Conservation (phyloP, 1,140 invertebrate species). For the Dinothrombium tinctorium region DNA sequence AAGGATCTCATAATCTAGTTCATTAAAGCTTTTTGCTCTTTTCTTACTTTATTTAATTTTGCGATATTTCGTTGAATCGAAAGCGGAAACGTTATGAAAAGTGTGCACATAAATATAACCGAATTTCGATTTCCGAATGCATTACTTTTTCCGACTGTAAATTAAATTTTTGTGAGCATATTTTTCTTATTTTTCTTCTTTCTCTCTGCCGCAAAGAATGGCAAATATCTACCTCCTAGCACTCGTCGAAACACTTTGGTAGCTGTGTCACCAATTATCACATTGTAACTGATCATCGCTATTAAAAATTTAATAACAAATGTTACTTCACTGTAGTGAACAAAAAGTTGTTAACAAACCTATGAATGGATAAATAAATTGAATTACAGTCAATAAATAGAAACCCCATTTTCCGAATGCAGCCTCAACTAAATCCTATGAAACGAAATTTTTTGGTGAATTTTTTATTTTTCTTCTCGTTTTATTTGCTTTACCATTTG, state of each 20-base stretch:
- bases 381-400: slow-evolving; percentile 45
- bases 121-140: slow-evolving; percentile 42
- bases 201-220: neutral
- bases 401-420: slow-evolving; percentile 57
- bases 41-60: slow-evolving; percentile 38
- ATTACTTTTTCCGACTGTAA: slow-evolving; percentile 25
- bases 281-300: slow-evolving; percentile 78
- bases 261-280: slow-evolving; percentile 66
- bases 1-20: neutral
- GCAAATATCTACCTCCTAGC: slow-evolving; percentile 18
- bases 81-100: slow-evolving; percentile 50
- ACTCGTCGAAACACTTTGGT: slow-evolving; percentile 50
- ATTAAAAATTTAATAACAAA: slow-evolving; percentile 24
- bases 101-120: slow-evolving; percentile 45
- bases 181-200: neutral
- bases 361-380: slow-evolving; percentile 65
- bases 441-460: neutral
- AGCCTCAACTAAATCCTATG: slow-evolving; percentile 44
- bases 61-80: slow-evolving; percentile 58
- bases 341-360: slow-evolving; percentile 28
- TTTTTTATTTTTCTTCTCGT: neutral
- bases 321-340: neutral
- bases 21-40: neutral
- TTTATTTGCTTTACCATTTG: too few species aligned
- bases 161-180: neutral